Evolutionary conservation across 1,140 invertebrate genomes (phyloP).

Genomic region (Agrilus planipennis): DNA sequence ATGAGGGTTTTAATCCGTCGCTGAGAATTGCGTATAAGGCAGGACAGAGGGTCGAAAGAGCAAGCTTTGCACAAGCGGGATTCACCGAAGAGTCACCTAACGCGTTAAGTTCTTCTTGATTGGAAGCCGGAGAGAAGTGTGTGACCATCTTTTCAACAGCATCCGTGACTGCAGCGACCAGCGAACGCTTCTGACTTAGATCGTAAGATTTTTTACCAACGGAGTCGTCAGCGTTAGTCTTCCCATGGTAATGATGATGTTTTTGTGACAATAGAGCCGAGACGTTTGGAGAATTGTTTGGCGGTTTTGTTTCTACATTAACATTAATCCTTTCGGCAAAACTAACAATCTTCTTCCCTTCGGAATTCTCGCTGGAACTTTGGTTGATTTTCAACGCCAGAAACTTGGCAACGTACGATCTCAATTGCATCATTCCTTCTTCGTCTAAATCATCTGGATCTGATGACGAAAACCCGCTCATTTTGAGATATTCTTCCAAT

Average conservation of each 20-base stretch:
- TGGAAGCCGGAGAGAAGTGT: conserved; percentile 42
- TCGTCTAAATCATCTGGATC: conserved; percentile 54
- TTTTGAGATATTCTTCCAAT: conserved; percentile 59
- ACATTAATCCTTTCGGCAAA: conserved; percentile 44
- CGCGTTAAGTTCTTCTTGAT: conserved; percentile 41
- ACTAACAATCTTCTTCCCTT: conserved; percentile 54
- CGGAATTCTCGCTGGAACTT: conserved; percentile 40
- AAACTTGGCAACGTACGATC: conserved; percentile 56
- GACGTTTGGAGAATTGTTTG: conserved; percentile 61
- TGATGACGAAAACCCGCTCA: conserved; percentile 53
- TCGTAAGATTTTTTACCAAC: conserved; percentile 35
- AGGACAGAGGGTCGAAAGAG: conserved; percentile 63
- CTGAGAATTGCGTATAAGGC: conserved; percentile 73
- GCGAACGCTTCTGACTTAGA: conserved; percentile 28
- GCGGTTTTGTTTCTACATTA: conserved; percentile 39
- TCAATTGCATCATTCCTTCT: conserved; percentile 50
- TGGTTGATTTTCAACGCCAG: conserved; percentile 45
- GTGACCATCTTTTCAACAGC: conserved; percentile 53
- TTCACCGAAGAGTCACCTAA: conserved; percentile 43
- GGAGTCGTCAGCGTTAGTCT: too few relatives aligned
- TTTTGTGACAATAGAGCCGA: conserved; percentile 43
- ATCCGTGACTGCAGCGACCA: conserved; percentile 52
- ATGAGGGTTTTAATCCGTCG: conserved; percentile 66
- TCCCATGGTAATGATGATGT: conserved; percentile 22
- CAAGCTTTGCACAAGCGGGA: conserved; percentile 54